phyloP scores from a whole-genome alignment of 2,113 vertebrate genomes.

The Phalacrocorax brasilianus region DNA sequence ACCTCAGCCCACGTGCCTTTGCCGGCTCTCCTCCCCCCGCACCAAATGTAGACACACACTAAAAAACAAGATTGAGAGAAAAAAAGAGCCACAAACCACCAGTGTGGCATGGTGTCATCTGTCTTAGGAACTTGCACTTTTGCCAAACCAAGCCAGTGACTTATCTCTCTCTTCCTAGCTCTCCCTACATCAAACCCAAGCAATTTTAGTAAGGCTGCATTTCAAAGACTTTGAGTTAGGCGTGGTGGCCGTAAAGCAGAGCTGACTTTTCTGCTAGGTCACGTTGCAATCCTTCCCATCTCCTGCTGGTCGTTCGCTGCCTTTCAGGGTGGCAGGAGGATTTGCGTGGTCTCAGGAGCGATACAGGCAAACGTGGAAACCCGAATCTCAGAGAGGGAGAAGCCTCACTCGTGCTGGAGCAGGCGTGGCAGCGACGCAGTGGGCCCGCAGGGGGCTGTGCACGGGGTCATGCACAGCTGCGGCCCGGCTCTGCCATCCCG shows the following conservation, averaged over 20 bases:
- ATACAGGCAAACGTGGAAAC: not conserved
- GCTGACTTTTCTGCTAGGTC: not conserved
- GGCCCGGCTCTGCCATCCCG: accelerated
- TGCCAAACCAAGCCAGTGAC: not conserved
- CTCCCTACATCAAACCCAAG: not conserved
- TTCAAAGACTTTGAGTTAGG: not conserved
- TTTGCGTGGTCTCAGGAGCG: not conserved
- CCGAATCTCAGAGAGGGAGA: not conserved
- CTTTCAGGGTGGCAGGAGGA: not conserved
- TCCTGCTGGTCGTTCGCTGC: not conserved
- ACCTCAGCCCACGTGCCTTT: not conserved
- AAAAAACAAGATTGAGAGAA: not conserved
- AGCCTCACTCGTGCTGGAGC: too few species aligned
- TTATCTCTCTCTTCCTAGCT: not conserved
- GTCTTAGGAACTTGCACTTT: not conserved
- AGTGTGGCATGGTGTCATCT: not conserved
- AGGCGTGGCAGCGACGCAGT: too few species aligned
- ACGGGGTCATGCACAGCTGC: too few species aligned
- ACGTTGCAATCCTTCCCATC: not conserved
- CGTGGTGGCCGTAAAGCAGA: not conserved
- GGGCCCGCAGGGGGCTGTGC: too few species aligned
- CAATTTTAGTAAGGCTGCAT: not conserved
- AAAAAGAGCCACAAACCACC: not conserved
- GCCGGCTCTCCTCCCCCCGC: too few species aligned
- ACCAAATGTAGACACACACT: not conserved